phyloP scores from a whole-genome alignment of 2,888 invertebrate species.

The Pollenia griseotomentosa region DNA sequence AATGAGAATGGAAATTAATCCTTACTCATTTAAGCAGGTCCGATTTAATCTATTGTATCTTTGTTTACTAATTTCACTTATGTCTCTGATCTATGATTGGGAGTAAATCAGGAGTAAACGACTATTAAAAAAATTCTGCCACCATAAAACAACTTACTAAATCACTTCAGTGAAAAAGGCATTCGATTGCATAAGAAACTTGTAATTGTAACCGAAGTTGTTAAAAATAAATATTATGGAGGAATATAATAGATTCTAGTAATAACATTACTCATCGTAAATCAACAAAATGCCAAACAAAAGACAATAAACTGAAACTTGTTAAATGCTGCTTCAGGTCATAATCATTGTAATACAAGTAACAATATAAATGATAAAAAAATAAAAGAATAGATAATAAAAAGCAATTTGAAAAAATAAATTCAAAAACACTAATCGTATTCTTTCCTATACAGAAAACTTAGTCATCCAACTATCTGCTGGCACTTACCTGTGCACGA shows the following conservation, averaged over 20 bases:
- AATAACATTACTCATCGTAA: neutral
- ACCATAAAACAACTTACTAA: no score
- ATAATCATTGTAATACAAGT: conserved; percentile 16
- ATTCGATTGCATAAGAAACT: neutral
- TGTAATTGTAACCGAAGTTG: neutral
- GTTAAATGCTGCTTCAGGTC: conserved; percentile 40
- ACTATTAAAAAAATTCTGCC: no score
- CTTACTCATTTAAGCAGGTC: no score
- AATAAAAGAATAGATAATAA: conserved; percentile 14
- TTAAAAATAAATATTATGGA: neutral
- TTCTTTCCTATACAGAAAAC: neutral
- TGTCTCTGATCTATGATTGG: no score
- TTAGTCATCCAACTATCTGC: neutral
- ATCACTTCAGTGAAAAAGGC: neutral
- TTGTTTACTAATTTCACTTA: no score
- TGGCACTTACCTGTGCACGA: conserved; percentile 92
- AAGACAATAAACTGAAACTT: conserved; percentile 18
- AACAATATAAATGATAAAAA: conserved; percentile 4
- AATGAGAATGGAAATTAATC: no score
- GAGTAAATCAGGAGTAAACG: no score
- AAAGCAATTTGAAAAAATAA: conserved; percentile 10
- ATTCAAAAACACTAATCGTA: neutral
- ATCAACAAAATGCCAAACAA: neutral
- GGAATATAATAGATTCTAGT: neutral
- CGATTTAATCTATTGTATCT: no score